Conservation (phyloP, 2,888 invertebrate species). For the Nymphalis c-album region DNA sequence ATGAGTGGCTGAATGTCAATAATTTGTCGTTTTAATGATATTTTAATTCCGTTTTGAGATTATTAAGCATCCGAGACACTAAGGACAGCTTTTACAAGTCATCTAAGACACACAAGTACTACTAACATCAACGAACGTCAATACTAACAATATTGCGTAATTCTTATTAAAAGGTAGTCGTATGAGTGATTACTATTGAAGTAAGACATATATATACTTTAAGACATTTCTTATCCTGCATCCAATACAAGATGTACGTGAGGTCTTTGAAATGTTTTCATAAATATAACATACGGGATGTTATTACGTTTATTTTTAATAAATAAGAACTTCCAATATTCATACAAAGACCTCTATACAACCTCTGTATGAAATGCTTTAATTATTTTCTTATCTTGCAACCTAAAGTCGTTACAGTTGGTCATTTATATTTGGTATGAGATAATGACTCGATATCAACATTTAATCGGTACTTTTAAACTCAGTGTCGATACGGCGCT, state of each 20-base stretch:
- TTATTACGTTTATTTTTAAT: too few relatives aligned
- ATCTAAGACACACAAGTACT: background rate
- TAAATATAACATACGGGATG: too few relatives aligned
- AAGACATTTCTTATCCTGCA: background rate
- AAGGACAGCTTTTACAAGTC: too few relatives aligned
- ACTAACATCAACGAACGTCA: background rate
- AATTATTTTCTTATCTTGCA: background rate
- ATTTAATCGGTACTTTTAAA: slow-evolving; percentile 62
- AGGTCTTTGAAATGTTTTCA: background rate
- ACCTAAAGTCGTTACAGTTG: background rate
- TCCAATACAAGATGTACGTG: background rate
- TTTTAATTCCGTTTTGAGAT: too few relatives aligned
- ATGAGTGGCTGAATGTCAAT: too few relatives aligned
- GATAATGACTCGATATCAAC: slow-evolving; percentile 13
- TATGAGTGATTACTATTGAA: background rate
- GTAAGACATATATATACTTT: background rate
- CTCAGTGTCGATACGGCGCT: slow-evolving; percentile 69
- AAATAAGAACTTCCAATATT: background rate
- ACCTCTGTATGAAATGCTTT: background rate
- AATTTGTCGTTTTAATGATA: too few relatives aligned
- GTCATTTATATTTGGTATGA: slow-evolving; percentile 27
- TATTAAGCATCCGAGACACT: too few relatives aligned
- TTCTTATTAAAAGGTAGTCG: background rate
- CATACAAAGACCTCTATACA: background rate
- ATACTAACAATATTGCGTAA: background rate